Evolutionary conservation across 2,888 invertebrate genomes (phyloP).

Genomic region (Diadegma fenestrale): DNA sequence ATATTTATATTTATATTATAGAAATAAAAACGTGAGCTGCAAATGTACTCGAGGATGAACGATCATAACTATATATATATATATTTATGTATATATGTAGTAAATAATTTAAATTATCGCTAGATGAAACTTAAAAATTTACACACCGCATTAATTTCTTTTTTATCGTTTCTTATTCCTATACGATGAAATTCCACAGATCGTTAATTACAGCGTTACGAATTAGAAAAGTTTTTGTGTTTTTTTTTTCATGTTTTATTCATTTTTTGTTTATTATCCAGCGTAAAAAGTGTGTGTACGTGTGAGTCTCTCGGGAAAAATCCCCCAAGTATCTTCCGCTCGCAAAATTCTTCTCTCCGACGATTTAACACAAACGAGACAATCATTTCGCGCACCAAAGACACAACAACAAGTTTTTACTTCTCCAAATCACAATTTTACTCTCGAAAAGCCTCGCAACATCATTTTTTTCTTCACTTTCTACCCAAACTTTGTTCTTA

Average conservation of each 20-base stretch:
- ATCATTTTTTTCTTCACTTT: not conserved
- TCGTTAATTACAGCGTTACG: conserved; percentile 49
- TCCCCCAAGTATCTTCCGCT: conserved; percentile 6
- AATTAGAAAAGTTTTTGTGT: conserved; percentile 41
- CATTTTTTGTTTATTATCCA: not conserved
- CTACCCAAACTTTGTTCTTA: not conserved
- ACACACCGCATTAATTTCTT: conserved; percentile 44
- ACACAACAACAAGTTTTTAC: conserved; percentile 18
- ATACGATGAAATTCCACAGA: conserved; percentile 58
- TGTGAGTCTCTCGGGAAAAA: conserved; percentile 8
- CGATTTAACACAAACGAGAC: not conserved
- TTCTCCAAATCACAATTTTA: conserved; percentile 1
- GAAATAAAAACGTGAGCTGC: conserved; percentile 64
- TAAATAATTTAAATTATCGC: conserved; percentile 43
- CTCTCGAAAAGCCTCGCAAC: conserved; percentile 1
- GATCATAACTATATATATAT: conserved; percentile 26
- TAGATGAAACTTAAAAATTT: conserved; percentile 57
- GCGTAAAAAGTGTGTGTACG: conserved; percentile 36
- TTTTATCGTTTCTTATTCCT: conserved; percentile 28
- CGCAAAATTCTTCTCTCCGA: not conserved
- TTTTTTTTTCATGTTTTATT: not conserved
- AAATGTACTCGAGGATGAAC: conserved; percentile 55
- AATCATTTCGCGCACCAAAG: conserved; percentile 10
- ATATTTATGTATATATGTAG: conserved; percentile 22
- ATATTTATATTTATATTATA: conserved; percentile 49